A percentile compares a stretch with the other conserved stretches of the same genome.
Evolutionary conservation across 2,888 invertebrate genomes (phyloP).

Genomic region (Leptopterna dolabrata): DNA sequence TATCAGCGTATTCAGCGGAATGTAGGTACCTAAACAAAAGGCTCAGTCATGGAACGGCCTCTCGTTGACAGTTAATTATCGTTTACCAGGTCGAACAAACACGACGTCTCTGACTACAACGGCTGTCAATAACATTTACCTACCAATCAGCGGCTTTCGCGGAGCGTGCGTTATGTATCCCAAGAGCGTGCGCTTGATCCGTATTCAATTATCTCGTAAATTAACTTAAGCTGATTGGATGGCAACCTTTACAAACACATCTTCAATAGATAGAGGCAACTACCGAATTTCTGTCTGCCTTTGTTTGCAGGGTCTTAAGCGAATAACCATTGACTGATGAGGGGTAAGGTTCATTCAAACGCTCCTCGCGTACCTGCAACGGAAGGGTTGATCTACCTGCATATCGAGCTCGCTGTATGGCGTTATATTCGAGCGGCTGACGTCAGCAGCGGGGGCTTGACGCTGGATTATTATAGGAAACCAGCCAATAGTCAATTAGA

Average conservation of each 20-base stretch:
- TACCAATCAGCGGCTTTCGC: not conserved
- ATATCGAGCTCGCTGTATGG: not conserved
- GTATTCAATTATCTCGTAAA: not conserved
- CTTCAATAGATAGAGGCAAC: not conserved
- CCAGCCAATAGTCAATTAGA: not conserved
- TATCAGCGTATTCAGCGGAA: no score
- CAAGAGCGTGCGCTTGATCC: not conserved
- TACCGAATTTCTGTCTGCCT: not conserved
- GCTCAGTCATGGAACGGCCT: no score
- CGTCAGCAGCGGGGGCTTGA: not conserved
- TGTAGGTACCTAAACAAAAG: no score
- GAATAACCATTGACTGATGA: not conserved
- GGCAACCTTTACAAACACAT: not conserved
- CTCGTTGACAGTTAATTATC: no score
- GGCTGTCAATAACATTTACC: not conserved
- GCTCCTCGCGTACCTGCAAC: not conserved
- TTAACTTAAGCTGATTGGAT: not conserved
- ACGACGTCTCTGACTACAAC: not conserved
- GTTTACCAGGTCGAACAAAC: no score
- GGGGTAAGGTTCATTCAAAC: not conserved
- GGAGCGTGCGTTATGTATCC: not conserved
- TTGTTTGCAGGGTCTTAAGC: not conserved
- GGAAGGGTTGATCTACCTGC: not conserved
- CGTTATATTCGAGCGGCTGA: not conserved
- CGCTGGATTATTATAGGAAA: not conserved